A percentile compares a stretch with the other conserved stretches of the same genome.
Evolutionary conservation across 2,888 invertebrate species (phyloP).

Genomic region (Callinectes sapidus): DNA sequence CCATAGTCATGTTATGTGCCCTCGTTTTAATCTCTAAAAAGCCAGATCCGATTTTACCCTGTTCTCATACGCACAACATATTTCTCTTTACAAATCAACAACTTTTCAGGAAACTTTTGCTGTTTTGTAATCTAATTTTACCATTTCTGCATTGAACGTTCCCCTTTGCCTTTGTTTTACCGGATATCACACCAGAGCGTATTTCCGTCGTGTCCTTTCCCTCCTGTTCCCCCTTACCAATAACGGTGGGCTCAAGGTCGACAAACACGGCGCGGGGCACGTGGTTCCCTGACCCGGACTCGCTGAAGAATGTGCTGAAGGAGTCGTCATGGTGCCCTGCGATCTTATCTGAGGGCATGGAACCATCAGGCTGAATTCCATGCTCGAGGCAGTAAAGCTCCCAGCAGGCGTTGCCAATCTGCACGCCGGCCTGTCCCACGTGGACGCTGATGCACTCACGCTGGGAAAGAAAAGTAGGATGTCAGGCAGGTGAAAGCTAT

Average conservation of each 20-base stretch:
- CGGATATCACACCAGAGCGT: too few species aligned
- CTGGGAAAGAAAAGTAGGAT: neutral
- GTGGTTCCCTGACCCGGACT: constrained; percentile 96
- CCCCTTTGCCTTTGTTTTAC: neutral
- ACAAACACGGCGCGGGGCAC: constrained; percentile 96
- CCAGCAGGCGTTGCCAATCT: constrained; percentile 34
- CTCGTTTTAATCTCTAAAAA: too few species aligned
- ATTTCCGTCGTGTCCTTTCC: neutral
- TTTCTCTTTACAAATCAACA: neutral
- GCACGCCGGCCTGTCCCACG: constrained; percentile 37
- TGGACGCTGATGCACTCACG: constrained; percentile 45
- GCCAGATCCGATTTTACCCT: neutral
- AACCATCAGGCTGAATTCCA: constrained; percentile 80
- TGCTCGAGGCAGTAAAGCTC: constrained; percentile 27
- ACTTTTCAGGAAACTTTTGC: too few species aligned
- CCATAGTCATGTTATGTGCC: too few species aligned
- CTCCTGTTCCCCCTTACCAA: constrained; percentile 82
- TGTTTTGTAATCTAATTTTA: neutral
- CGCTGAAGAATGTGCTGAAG: constrained; percentile 95
- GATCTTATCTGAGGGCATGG: constrained; percentile 93
- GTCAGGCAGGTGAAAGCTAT: neutral
- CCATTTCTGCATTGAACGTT: neutral
- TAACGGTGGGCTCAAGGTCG: constrained; percentile 96
- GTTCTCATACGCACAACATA: neutral
- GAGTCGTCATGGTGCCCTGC: constrained; percentile 92